phyloP scores from a whole-genome alignment of 1,140 invertebrate species.

The Wasmannia auropunctata region DNA sequence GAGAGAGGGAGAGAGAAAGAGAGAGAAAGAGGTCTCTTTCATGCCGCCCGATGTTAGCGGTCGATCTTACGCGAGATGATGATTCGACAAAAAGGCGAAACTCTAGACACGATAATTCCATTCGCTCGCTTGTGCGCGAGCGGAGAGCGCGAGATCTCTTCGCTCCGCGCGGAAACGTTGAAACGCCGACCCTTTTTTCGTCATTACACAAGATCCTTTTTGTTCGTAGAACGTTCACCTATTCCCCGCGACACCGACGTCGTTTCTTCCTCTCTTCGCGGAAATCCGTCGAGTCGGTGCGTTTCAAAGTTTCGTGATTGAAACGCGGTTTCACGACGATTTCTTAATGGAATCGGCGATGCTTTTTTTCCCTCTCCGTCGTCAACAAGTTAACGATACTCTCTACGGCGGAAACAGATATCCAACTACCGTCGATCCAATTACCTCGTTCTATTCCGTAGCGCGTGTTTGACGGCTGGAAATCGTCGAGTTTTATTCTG shows the following conservation, averaged over 20 bases:
- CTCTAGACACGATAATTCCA: slow-evolving; percentile 49
- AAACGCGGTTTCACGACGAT: slow-evolving; percentile 3
- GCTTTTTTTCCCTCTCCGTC: background rate
- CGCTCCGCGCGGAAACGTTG: slow-evolving; percentile 16
- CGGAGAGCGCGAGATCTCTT: background rate
- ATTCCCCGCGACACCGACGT: background rate
- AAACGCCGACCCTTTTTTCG: background rate
- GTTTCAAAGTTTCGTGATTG: background rate
- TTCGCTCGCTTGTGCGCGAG: slow-evolving; percentile 24
- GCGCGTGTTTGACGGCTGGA: background rate
- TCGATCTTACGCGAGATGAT: slow-evolving; percentile 59
- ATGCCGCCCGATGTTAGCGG: slow-evolving; percentile 38
- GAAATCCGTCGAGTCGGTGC: background rate
- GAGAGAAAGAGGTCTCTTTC: slow-evolving; percentile 49
- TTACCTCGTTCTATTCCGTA: slow-evolving; percentile 10
- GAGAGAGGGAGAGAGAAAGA: background rate
- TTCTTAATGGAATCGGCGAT: background rate
- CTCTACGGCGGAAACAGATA: background rate
- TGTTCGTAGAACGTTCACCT: background rate
- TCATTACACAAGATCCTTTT: background rate
- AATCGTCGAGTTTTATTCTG: background rate
- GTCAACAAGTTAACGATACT: slow-evolving; percentile 23
- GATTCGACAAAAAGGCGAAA: slow-evolving; percentile 63
- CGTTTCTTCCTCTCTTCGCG: background rate
- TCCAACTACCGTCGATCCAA: background rate